Evolutionary conservation across 30 jellyfish, hydroid and myxozoan genomes (phyloP).

Genomic region (Rhopilema esculentum): DNA sequence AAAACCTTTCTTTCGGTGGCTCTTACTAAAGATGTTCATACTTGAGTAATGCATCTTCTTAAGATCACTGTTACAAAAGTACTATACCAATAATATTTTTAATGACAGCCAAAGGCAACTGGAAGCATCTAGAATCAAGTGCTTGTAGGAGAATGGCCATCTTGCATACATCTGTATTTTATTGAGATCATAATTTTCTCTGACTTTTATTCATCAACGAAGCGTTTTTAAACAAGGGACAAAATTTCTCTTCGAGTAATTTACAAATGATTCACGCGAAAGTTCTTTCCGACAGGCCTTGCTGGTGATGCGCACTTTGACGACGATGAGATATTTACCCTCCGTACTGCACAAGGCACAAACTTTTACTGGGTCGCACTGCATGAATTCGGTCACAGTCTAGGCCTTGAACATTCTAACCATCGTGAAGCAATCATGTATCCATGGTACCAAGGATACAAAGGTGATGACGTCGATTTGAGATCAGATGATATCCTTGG

Average conservation of each 20-base stretch:
- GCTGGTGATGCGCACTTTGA: slow-evolving; percentile 87
- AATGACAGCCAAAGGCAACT: too few relatives aligned
- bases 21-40: too few relatives aligned
- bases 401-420: slow-evolving; percentile 91
- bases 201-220: too few relatives aligned
- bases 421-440: slow-evolving; percentile 89
- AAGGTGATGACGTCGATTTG: slow-evolving; percentile 75
- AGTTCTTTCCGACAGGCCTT: slow-evolving; percentile 51
- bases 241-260: background rate
- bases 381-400: slow-evolving; percentile 82
- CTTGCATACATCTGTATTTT: too few relatives aligned
- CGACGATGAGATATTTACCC: slow-evolving; percentile 76
- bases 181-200: too few relatives aligned
- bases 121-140: too few relatives aligned
- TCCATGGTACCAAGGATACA: slow-evolving; percentile 94
- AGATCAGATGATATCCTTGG: slow-evolving; percentile 84
- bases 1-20: too few relatives aligned
- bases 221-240: too few relatives aligned
- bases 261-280: background rate
- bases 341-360: slow-evolving; percentile 69
- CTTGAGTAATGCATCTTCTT: too few relatives aligned
- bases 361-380: slow-evolving; percentile 86
- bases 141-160: too few relatives aligned
- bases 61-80: too few relatives aligned
- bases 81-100: too few relatives aligned